Evolutionary conservation across 2,888 invertebrate species (phyloP), one percentile per base, ranked within the genome.

Genomic region (Hydroisotoma schaefferi): DNA sequence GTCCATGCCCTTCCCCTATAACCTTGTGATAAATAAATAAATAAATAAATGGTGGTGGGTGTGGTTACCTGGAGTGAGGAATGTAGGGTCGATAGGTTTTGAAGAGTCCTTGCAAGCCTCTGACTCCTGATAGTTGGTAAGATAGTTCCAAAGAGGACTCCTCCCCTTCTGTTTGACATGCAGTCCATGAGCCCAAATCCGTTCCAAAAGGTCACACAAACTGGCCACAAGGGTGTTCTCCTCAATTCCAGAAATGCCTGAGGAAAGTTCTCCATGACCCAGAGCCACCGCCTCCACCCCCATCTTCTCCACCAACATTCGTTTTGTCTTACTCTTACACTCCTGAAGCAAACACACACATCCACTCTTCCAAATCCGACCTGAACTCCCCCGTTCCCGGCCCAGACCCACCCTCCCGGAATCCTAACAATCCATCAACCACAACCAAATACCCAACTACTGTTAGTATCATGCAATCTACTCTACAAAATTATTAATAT

Each of bases 221-320:
- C 94, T 91, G n/a, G 95, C 97, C 44, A 98, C 97, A 73, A 99
- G 82, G 0, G 98, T 98, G 76, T 94, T 98, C 77, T 99, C 99
- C 79, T 99, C 98, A 0, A 94, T 87, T 48, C 85, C 86, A 0
- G 82, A 81, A 63, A 84, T 78, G n/a, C n/a, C n/a, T n/a, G n/a
- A n/a, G 1, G 83, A 82, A 2, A 84, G 82, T 74, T 93, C 91
- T 44, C 87, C 87, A 67, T 95, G 88, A 15, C 95, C 95, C 65
- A 98, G 79, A 51, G 94, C 94, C 1, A 92, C 88, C 10, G 97
- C 98, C 81, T 99, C 99, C 3, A 87, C 88, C 1, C 98, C 98
- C 88, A 99, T 90, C 81, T 99, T 99, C 75, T 97, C 95, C n/a
- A 99, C 85, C 33, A 99, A 81, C 94, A 99, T 97, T 70, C 97